Base-by-base conservation (phyloP, 2,888 invertebrate species). In the Harpagoxenus sublaevis region DNA sequence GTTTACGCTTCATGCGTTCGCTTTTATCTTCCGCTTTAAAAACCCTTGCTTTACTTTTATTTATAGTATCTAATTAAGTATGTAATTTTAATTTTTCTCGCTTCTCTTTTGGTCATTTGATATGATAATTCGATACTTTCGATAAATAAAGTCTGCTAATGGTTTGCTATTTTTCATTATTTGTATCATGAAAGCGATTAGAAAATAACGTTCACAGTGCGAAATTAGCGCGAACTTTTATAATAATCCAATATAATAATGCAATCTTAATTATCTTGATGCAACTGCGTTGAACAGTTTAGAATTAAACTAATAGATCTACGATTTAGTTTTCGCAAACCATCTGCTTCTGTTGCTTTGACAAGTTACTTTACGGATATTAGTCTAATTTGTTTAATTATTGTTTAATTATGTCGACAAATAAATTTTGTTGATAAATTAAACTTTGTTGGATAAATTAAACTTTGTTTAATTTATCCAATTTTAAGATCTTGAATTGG, bases 191-290 rank as follows among this genome's bases (percentile, higher is more conserved):
- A n/a, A 35, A 23, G 5, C 12, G 28, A 57, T 28, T 53, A 15
- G 39, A 18, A 53, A 73, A 28, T 48, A 75, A n/a, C 18, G 4
- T 55, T 3, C 9, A 23, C 9, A 55, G 6, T 6, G 6, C 23
- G 3, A 74, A 48, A 62, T 70, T 5, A 10, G 23, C 0, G 45
- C 12, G 1, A 62, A 74, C 1, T 45, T 74, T 35, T 62, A 74
- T 57, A n/a, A 73, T n/a, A 74, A 60, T 60, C 8, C 23, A 60
- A 9, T 73, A 60, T 18, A 42, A 18, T 42, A 48, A n/a, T 53
- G 28, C 18, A 6, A 42, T 68, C 15, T 31, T 51, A 71, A 55
- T 53, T 53, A 15, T 35, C 12, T 71, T 55, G 35, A 60, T 28
- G 28, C 18, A 57, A 31, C 1, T 70, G 12, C n/a, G 10, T 28